Conservation (phyloP, 1,140 invertebrate species). For the Magallana angulata region DNA sequence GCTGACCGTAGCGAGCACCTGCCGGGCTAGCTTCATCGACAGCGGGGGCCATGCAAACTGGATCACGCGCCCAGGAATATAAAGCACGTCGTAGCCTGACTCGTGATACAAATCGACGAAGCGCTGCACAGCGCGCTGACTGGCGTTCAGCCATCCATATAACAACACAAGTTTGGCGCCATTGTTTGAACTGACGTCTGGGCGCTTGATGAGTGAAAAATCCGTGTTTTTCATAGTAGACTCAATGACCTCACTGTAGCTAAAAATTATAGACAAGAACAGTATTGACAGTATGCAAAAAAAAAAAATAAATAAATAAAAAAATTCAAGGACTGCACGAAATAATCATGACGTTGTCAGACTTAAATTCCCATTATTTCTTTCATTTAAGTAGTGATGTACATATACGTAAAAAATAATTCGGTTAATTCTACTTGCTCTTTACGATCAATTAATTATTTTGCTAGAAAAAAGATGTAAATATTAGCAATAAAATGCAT, state of each 20-base stretch:
- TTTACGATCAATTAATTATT: too few relatives aligned
- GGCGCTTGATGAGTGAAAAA: neutral
- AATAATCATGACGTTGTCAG: too few relatives aligned
- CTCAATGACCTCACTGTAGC: neutral
- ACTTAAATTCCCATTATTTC: too few relatives aligned
- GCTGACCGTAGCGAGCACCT: constrained; percentile 38
- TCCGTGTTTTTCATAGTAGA: neutral
- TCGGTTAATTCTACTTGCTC: too few relatives aligned
- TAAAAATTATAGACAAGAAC: neutral
- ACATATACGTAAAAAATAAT: too few relatives aligned
- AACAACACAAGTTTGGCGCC: constrained; percentile 50
- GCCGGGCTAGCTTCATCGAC: constrained; percentile 38
- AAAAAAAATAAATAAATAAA: too few relatives aligned
- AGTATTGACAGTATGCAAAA: too few relatives aligned
- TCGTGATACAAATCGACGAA: constrained; percentile 56
- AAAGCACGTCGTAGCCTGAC: constrained; percentile 52
- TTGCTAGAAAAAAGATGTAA: too few relatives aligned
- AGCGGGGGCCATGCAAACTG: constrained; percentile 59
- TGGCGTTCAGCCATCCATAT: constrained; percentile 57
- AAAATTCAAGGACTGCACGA: neutral
- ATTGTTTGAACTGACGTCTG: neutral
- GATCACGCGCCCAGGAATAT: constrained; percentile 45
- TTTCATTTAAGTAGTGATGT: too few relatives aligned
- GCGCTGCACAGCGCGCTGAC: constrained; percentile 2
- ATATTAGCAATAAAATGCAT: too few relatives aligned